Conservation (phyloP, 2,113 vertebrate genomes). For the Platysteira castanea region DNA sequence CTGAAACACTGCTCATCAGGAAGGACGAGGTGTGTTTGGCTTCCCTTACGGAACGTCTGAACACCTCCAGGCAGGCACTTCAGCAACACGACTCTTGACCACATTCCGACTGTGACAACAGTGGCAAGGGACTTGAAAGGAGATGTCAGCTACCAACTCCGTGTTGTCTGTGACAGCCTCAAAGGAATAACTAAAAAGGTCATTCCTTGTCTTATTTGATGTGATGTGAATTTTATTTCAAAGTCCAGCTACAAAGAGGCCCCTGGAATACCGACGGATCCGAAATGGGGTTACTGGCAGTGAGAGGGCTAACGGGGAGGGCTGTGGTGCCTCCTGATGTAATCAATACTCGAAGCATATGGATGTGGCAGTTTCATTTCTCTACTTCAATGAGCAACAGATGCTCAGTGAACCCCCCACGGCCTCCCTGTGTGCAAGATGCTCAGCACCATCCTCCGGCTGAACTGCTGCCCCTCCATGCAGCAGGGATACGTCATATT, state of each 20-base stretch:
- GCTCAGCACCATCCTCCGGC: background rate
- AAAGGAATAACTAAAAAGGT: conserved; percentile 44
- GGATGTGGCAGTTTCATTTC: conserved; percentile 8
- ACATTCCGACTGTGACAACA: background rate
- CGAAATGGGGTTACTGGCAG: background rate
- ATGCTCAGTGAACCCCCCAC: background rate
- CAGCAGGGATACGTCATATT: background rate
- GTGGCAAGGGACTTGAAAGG: background rate
- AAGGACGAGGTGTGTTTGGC: background rate
- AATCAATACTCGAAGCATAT: background rate
- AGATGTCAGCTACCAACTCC: background rate
- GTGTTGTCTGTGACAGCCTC: background rate
- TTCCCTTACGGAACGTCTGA: background rate
- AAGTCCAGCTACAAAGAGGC: background rate
- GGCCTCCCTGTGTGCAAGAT: background rate
- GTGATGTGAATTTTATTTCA: conserved; percentile 4
- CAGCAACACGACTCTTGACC: background rate
- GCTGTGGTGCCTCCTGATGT: background rate
- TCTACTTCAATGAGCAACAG: conserved; percentile 2
- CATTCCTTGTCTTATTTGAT: background rate
- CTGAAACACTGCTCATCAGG: background rate
- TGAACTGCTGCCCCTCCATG: background rate
- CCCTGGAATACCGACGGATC: background rate
- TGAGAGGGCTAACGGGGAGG: background rate
- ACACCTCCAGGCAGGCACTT: background rate